Conservation (phyloP, 2,797 vertebrate species). For the Tinamus major region DNA sequence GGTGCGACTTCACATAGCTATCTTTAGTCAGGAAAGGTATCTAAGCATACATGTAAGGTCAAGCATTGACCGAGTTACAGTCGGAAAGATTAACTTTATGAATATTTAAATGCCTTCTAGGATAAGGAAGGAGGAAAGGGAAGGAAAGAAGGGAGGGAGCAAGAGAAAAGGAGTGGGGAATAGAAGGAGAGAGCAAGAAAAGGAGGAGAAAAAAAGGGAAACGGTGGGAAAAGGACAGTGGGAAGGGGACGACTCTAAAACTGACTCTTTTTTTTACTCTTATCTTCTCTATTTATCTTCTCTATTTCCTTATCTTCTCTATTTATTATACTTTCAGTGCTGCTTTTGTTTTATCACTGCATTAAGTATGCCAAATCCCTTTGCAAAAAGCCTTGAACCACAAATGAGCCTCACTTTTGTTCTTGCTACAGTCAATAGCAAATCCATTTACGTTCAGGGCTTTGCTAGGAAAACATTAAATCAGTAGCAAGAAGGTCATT, state of each 20-base stretch:
- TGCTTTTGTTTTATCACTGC: not conserved
- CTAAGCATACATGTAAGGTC: not conserved
- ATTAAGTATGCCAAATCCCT: not conserved
- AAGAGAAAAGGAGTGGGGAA: not conserved
- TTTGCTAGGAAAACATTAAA: constrained; percentile 25
- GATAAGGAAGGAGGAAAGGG: not conserved
- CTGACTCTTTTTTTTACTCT: not conserved
- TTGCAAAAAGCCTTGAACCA: constrained; percentile 18
- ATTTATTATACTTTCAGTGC: not conserved
- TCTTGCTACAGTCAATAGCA: not conserved
- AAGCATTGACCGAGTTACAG: not conserved
- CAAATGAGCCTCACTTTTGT: not conserved
- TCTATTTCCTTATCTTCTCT: not conserved
- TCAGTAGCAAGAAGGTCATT: not conserved
- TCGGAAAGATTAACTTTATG: not conserved
- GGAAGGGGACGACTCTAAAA: not conserved
- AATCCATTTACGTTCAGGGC: not conserved
- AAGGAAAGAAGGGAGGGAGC: not conserved
- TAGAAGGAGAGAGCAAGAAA: not conserved
- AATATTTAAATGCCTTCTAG: not conserved
- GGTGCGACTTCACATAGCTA: not conserved
- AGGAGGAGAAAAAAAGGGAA: not conserved
- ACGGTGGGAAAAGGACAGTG: not conserved
- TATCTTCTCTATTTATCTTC: not conserved
- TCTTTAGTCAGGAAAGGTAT: not conserved